Evolutionary conservation across 1,140 invertebrate genomes (phyloP).

Genomic region (Rhagoletis pomonella): DNA sequence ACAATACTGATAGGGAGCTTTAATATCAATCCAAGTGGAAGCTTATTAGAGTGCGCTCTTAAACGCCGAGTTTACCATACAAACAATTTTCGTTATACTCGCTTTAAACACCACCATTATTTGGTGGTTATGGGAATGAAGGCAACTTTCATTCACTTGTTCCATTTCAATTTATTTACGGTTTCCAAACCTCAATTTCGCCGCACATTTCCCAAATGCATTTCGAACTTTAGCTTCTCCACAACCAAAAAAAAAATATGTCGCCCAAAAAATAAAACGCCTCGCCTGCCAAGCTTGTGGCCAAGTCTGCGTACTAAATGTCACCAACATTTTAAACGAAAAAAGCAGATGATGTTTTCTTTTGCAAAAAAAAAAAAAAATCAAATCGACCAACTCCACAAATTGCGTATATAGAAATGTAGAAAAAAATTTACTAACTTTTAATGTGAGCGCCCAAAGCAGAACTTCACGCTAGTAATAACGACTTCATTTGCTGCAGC

Average conservation of each 20-base stretch:
- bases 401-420: background rate
- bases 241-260: no score
- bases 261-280: background rate
- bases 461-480: slow-evolving; percentile 36
- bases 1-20: no score
- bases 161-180: no score
- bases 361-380: background rate
- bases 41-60: no score
- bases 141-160: no score
- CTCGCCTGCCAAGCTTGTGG: background rate
- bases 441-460: slow-evolving; percentile 10
- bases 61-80: no score
- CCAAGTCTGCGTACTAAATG: background rate
- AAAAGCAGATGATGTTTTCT: background rate
- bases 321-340: background rate
- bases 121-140: no score
- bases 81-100: no score
- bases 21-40: no score
- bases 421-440: background rate
- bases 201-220: slow-evolving; percentile 7
- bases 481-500: slow-evolving; percentile 16
- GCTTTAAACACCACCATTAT: no score
- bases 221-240: background rate
- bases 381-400: background rate
- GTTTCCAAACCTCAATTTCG: background rate